Evolutionary conservation across 2,888 invertebrate genomes (phyloP).

Genomic region (Phyllotreta striolata): DNA sequence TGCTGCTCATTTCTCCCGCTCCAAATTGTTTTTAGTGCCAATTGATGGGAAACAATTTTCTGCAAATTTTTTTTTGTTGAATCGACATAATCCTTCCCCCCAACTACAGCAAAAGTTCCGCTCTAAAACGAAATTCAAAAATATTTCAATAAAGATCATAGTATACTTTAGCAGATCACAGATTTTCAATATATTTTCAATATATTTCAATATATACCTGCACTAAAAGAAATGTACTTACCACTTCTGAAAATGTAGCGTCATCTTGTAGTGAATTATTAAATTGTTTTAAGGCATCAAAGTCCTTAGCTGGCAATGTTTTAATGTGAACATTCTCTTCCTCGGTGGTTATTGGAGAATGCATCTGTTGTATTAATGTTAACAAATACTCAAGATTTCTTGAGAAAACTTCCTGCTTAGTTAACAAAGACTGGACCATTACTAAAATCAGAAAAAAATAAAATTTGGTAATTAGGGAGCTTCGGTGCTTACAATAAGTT

Average conservation of each 20-base stretch:
- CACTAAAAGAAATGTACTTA: too few species aligned
- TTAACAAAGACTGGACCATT: not conserved
- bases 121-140: too few species aligned
- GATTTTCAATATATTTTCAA: too few species aligned
- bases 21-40: conserved; percentile 17
- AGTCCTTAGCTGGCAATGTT: conserved; percentile 8
- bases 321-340: conserved; percentile 12
- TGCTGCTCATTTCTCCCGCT: conserved; percentile 14
- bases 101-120: too few species aligned
- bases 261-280: not conserved
- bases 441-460: not conserved
- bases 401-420: conserved; percentile 9
- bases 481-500: too few species aligned
- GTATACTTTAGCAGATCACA: too few species aligned
- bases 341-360: conserved; percentile 11
- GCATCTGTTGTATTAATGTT: conserved; percentile 12
- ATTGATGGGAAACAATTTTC: conserved; percentile 1
- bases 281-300: not conserved
- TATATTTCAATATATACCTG: too few species aligned
- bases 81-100: conserved; percentile 16
- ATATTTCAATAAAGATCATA: too few species aligned
- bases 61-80: conserved; percentile 13
- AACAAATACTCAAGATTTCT: conserved; percentile 16
- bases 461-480: too few species aligned
- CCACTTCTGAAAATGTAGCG: conserved; percentile 2